Evolutionary conservation across 2,888 invertebrate genomes (phyloP).

Genomic region (Agapostemon virescens): DNA sequence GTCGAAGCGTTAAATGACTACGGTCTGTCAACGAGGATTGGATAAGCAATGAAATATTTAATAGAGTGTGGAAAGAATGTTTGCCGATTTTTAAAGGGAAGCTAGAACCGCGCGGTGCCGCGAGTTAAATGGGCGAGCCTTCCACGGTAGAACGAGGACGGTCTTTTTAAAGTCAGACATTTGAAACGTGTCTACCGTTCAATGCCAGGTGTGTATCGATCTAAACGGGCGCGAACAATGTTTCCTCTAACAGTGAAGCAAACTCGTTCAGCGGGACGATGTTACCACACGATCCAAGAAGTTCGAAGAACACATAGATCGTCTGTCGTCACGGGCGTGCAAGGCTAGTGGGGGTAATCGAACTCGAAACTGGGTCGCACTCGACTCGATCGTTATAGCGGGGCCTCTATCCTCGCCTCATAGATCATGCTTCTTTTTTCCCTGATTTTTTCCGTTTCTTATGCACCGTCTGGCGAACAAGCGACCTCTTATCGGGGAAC

Average conservation of each 20-base stretch:
- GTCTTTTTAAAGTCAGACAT: slow-evolving; percentile 12
- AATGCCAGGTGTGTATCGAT: slow-evolving; percentile 16
- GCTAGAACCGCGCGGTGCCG: background rate
- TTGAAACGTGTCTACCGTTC: slow-evolving; percentile 10
- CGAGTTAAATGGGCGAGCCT: background rate
- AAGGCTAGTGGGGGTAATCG: slow-evolving; percentile 60
- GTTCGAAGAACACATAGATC: slow-evolving; percentile 35
- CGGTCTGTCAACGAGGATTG: too few species aligned
- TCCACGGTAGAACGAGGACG: slow-evolving; percentile 6
- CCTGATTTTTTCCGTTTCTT: slow-evolving; percentile 18
- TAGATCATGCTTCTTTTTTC: slow-evolving; percentile 15
- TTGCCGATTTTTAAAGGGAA: background rate
- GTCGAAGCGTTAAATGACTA: too few species aligned
- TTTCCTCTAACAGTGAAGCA: background rate
- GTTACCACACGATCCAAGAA: slow-evolving; percentile 31
- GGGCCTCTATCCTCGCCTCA: slow-evolving; percentile 20
- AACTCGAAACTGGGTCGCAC: slow-evolving; percentile 69
- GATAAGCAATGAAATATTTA: background rate
- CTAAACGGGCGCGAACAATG: slow-evolving; percentile 25
- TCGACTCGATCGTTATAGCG: slow-evolving; percentile 39
- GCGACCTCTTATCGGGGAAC: slow-evolving; percentile 21
- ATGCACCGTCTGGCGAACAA: background rate
- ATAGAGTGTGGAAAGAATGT: background rate
- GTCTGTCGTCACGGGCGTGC: slow-evolving; percentile 36
- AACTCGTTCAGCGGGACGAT: slow-evolving; percentile 28